Evolutionary conservation across 2,888 invertebrate genomes (phyloP).

Genomic region (Lydus trimaculatus): DNA sequence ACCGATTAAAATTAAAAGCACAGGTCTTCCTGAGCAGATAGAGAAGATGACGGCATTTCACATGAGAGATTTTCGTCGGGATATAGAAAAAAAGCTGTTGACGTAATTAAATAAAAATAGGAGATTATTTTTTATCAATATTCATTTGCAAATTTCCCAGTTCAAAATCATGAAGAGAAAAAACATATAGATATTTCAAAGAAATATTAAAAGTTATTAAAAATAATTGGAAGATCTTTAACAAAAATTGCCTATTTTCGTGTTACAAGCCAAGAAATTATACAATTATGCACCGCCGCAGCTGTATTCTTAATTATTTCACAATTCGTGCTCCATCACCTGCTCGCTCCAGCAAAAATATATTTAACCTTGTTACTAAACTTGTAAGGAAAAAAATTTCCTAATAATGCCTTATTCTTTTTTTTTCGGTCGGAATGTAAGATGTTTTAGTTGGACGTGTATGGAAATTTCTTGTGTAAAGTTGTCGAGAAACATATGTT

Average conservation of each 20-base stretch:
- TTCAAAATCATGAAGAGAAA: not conserved
- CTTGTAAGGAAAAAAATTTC: not conserved
- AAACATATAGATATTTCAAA: not conserved
- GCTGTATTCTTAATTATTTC: constrained; percentile 29
- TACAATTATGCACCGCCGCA: constrained; percentile 26
- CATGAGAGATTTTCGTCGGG: constrained; percentile 37
- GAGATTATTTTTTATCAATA: not conserved
- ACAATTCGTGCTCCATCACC: constrained; percentile 23
- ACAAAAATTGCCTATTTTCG: not conserved
- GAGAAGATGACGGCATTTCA: constrained; percentile 45
- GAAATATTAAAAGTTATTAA: not conserved
- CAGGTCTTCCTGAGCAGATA: constrained; percentile 37
- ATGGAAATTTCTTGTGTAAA: not conserved
- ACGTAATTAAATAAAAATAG: too few relatives aligned
- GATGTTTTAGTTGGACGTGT: not conserved
- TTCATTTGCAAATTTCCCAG: not conserved
- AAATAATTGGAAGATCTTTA: not conserved
- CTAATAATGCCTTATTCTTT: too few relatives aligned
- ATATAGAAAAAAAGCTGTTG: too few relatives aligned
- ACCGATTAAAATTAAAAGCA: constrained; percentile 57
- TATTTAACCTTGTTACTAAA: constrained; percentile 31
- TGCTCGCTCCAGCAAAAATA: constrained; percentile 38
- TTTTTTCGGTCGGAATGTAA: not conserved
- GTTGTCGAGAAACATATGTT: not conserved
- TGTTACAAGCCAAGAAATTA: constrained; percentile 21